Base-by-base conservation (phyloP, 2,113 vertebrate species). In the Corapipo altera region DNA sequence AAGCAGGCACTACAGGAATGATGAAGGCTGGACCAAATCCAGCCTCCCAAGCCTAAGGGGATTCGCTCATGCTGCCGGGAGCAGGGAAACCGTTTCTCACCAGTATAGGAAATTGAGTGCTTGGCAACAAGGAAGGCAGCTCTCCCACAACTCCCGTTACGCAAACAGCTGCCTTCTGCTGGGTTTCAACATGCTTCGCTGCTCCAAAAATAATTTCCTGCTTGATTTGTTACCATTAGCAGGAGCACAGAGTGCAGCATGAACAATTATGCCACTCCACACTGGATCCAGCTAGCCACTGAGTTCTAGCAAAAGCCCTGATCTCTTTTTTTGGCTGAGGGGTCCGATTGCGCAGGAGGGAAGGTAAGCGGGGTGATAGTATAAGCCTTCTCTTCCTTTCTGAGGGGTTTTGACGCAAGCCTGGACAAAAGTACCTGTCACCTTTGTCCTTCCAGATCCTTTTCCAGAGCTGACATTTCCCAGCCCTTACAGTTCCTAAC, bases 181-280 rank as follows among this genome's bases (percentile, higher is more conserved):
- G 83, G 76, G 92, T 95, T 97, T 95, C 96, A 96, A 96, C 95
- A 95, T 89, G 93, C 91, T 92, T 52, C 19, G 3, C 66, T 48
- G 86, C 91, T 96, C 95, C 96, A 97, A 96, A 97, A 97, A 96
- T 96, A 96, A 97, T 97, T 97, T 97, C 96, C 96, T 96, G 93
- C 89, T 76, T 87, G 95, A 94, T 94, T 87, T 96, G 92, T 94
- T 91, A 96, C 44, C 89, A 93, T 91, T 96, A 92, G 80, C 92
- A 91, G 90, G 35, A 92, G 85, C 75, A 33, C 6, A 33, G 85
- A 51, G 64, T 1, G 1, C 82, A 71, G 82, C 35, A 22, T 0
- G 11, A 91, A 75, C 0, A 0, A 54, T 18, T 57, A 57, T 11
- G 35, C 82, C 0, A 4, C 69, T 66, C 71, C 59, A 33, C 0